Evolutionary conservation across 2,797 vertebrate species (phyloP).

Genomic region (Discoglossus pictus): DNA sequence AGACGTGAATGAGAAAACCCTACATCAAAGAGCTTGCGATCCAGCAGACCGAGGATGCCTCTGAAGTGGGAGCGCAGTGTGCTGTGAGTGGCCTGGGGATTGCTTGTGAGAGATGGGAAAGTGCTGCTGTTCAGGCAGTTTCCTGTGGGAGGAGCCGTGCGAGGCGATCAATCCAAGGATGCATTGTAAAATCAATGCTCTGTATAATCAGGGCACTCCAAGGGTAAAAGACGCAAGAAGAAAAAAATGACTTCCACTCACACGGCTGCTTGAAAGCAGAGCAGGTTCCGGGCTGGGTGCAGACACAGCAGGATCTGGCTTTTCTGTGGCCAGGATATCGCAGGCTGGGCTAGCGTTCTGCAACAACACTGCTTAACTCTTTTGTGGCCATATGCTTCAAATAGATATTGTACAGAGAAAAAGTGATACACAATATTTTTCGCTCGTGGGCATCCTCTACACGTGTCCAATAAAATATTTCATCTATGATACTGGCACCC

Average conservation of each 20-base stretch:
- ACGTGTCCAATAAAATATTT: too few relatives aligned
- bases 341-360: constrained; percentile 1
- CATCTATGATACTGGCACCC: too few relatives aligned
- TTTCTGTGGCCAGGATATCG: constrained; percentile 24
- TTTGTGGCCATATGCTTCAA: too few relatives aligned
- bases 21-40: too few relatives aligned
- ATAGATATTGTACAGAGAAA: too few relatives aligned
- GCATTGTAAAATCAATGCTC: constrained; percentile 93
- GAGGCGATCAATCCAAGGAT: constrained; percentile 87
- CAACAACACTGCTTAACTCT: constrained; percentile 16
- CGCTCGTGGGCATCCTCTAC: too few relatives aligned
- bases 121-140: constrained; percentile 68
- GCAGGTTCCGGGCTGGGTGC: constrained; percentile 24
- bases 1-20: too few relatives aligned
- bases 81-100: constrained; percentile 57
- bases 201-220: constrained; percentile 95
- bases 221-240: constrained; percentile 72
- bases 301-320: constrained; percentile 27
- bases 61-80: too few relatives aligned
- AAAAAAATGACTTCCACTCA: constrained; percentile 34
- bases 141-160: constrained; percentile 77
- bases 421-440: too few relatives aligned
- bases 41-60: too few relatives aligned
- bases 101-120: constrained; percentile 70
- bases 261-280: constrained; percentile 7